Evolutionary conservation across 1,140 invertebrate genomes (phyloP).

Genomic region (Drosophila saltans): DNA sequence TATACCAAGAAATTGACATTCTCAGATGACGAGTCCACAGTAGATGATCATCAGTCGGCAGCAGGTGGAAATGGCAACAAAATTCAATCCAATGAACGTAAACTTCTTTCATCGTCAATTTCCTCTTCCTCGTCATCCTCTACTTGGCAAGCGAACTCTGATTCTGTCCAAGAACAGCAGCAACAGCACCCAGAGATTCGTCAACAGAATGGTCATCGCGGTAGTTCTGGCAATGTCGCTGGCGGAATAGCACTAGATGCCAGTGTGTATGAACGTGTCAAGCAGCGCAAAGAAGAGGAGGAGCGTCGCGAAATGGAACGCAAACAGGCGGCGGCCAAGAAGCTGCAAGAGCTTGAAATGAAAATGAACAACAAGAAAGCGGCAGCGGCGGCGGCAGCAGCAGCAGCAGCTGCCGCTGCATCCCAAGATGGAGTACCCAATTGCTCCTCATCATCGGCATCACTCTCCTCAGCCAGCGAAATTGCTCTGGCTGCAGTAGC

Average conservation of each 20-base stretch:
- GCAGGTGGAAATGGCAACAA: slow-evolving; percentile 35
- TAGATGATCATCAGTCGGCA: slow-evolving; percentile 74
- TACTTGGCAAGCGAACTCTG: slow-evolving; percentile 76
- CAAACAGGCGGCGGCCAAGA: slow-evolving; percentile 86
- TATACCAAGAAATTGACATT: slow-evolving; percentile 97
- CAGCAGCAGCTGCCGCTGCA: neutral
- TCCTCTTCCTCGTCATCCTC: slow-evolving; percentile 43
- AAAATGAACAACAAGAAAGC: slow-evolving; percentile 85
- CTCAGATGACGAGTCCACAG: slow-evolving; percentile 93
- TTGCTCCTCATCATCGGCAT: neutral
- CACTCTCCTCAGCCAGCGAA: neutral
- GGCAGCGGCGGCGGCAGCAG: slow-evolving; percentile 60
- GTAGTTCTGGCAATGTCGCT: slow-evolving; percentile 61
- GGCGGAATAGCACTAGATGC: slow-evolving; percentile 75
- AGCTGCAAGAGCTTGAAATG: slow-evolving; percentile 87
- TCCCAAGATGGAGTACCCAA: neutral
- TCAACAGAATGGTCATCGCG: slow-evolving; percentile 81
- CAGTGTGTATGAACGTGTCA: slow-evolving; percentile 86
- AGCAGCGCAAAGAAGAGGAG: slow-evolving; percentile 88
- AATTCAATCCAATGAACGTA: slow-evolving; percentile 50
- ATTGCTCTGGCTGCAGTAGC: slow-evolving; percentile 4
- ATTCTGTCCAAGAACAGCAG: slow-evolving; percentile 53
- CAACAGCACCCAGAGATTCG: slow-evolving; percentile 64
- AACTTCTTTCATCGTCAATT: slow-evolving; percentile 22
- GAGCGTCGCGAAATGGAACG: slow-evolving; percentile 88